phyloP scores from a whole-genome alignment of 2,113 vertebrate genomes.

The Dasyornis broadbenti region DNA sequence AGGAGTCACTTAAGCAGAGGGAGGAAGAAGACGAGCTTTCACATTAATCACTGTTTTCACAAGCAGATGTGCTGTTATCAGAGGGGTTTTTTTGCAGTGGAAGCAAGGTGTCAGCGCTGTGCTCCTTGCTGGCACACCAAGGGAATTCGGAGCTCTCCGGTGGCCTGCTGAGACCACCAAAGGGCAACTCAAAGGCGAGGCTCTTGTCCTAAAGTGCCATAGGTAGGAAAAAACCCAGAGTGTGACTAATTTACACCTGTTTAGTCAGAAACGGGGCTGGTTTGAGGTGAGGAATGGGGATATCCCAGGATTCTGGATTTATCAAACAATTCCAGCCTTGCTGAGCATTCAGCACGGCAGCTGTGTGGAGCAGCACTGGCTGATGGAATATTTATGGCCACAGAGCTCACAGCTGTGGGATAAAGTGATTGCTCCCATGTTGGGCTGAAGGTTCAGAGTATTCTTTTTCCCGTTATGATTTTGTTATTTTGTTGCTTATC shows the following conservation, averaged over 20 bases:
- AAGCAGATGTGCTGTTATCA: background rate
- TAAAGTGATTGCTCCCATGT: accelerated
- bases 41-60: too few relatives aligned
- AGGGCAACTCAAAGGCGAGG: background rate
- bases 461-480: accelerated
- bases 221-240: background rate
- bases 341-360: accelerated
- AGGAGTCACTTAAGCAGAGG: background rate
- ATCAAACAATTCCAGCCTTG: background rate
- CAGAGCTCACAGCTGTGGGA: background rate
- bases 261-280: background rate
- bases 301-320: background rate
- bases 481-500: background rate
- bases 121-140: background rate
- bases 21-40: background rate
- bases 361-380: background rate
- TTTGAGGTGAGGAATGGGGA: background rate
- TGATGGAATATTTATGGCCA: background rate
- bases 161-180: background rate
- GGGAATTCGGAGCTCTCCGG: background rate
- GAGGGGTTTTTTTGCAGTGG: background rate
- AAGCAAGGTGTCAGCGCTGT: accelerated
- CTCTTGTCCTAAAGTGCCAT: background rate
- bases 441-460: background rate
- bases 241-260: too few relatives aligned